phyloP scores from a whole-genome alignment of 1,140 invertebrate genomes.

The Drosophila insularis region DNA sequence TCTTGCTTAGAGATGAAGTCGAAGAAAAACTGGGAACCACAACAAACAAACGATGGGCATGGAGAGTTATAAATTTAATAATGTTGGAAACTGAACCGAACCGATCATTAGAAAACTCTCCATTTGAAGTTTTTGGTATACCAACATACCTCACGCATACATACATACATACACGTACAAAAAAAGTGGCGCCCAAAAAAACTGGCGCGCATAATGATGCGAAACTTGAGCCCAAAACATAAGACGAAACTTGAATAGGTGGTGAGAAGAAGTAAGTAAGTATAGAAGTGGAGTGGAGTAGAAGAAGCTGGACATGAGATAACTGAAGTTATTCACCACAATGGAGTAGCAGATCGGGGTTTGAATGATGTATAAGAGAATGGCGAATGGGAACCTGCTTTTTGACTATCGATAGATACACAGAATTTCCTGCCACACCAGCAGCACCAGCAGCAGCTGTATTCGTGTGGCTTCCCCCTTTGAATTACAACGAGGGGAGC shows the following conservation, averaged over 20 bases:
- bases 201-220: conserved; percentile 64
- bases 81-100: background rate
- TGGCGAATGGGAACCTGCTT: conserved; percentile 55
- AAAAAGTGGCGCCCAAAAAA: conserved; percentile 18
- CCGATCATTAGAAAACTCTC: conserved; percentile 9
- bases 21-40: conserved; percentile 1
- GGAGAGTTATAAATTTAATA: background rate
- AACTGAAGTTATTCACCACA: conserved; percentile 44
- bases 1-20: background rate
- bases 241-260: conserved; percentile 33
- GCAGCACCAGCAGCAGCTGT: conserved; percentile 25
- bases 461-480: conserved; percentile 6
- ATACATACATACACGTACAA: conserved; percentile 20
- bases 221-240: conserved; percentile 65
- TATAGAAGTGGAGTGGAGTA: conserved; percentile 5
- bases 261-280: conserved; percentile 4
- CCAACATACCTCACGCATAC: conserved; percentile 23
- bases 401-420: conserved; percentile 56
- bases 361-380: conserved; percentile 57
- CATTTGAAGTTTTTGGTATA: conserved; percentile 8
- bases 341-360: conserved; percentile 23
- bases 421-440: conserved; percentile 61
- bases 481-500: conserved; percentile 18
- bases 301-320: conserved; percentile 35
- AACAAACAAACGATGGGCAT: background rate